phyloP scores from a whole-genome alignment of 2,797 vertebrate genomes.

The Halcyon badia region DNA sequence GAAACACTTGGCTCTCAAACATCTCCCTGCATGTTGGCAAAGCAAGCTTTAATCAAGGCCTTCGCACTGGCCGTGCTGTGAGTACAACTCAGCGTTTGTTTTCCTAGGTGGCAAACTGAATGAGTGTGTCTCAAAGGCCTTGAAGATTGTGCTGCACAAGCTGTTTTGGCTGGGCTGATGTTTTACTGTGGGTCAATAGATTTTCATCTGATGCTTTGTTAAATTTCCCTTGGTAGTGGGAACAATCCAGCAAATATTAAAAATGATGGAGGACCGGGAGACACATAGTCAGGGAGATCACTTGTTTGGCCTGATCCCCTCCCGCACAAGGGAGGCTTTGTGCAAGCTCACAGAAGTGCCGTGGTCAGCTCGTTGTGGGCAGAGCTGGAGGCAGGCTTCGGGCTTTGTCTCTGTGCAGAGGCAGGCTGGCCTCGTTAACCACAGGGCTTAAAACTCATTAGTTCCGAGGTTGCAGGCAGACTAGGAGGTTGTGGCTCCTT shows the following conservation, averaged over 20 bases:
- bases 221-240: neutral
- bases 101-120: neutral
- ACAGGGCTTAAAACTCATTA: neutral
- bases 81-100: neutral
- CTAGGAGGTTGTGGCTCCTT: neutral
- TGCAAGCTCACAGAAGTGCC: neutral
- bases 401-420: neutral
- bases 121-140: neutral
- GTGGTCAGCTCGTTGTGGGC: neutral
- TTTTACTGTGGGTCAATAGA: neutral
- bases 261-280: neutral
- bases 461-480: neutral
- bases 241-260: neutral
- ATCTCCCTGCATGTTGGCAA: neutral
- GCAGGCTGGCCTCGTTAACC: neutral
- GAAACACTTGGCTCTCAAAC: neutral
- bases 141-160: neutral
- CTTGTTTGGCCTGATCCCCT: constrained; percentile 5
- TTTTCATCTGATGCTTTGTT: constrained; percentile 32
- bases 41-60: neutral
- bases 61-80: neutral
- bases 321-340: constrained; percentile 35
- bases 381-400: neutral
- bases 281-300: neutral
- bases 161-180: neutral